Percentiles rank a stretch among this genome's conserved stretches.
phyloP scores from a whole-genome alignment of 2,113 vertebrate species.

The Cebidichthys violaceus region DNA sequence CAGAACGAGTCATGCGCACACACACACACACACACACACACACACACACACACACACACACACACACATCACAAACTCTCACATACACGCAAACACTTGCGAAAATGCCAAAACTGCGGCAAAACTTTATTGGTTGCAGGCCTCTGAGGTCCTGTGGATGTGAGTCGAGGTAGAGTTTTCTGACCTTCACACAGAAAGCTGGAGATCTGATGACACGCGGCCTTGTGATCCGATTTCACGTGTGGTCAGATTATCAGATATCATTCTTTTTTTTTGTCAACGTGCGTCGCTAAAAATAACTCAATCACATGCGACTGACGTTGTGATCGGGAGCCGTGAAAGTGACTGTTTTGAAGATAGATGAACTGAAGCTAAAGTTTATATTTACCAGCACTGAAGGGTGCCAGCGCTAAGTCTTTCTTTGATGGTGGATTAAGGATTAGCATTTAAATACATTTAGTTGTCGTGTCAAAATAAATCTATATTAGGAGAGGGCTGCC shows the following conservation, averaged over 20 bases:
- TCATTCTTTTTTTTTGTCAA: slow-evolving; percentile 14
- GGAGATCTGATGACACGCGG: slow-evolving; percentile 11
- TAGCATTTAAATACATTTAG: slow-evolving; percentile 48
- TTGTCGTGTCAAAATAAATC: slow-evolving; percentile 54
- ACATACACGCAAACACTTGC: slow-evolving; percentile 51
- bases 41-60: slow-evolving; percentile 44
- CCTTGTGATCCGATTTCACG: slow-evolving; percentile 21
- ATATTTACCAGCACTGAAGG: slow-evolving; percentile 17
- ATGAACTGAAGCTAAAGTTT: slow-evolving; percentile 7
- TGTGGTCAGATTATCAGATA: slow-evolving; percentile 13
- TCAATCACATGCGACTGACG: not conserved
- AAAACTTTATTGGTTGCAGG: slow-evolving; percentile 61
- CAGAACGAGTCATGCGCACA: slow-evolving; percentile 71
- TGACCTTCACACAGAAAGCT: slow-evolving; percentile 16
- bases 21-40: slow-evolving; percentile 52
- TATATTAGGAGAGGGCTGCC: slow-evolving; percentile 6
- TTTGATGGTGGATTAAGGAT: slow-evolving; percentile 64
- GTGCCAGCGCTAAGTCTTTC: slow-evolving; percentile 14
- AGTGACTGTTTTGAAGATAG: not conserved
- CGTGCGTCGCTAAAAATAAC: not conserved
- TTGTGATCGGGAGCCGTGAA: not conserved
- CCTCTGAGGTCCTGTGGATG: slow-evolving; percentile 32
- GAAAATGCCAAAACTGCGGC: slow-evolving; percentile 50
- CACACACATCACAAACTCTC: slow-evolving; percentile 50
- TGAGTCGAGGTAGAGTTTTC: not conserved